Percentiles rank a stretch among this genome's conserved stretches.
Conservation (phyloP, 1,140 invertebrate species). For the Magallana ariakensis region DNA sequence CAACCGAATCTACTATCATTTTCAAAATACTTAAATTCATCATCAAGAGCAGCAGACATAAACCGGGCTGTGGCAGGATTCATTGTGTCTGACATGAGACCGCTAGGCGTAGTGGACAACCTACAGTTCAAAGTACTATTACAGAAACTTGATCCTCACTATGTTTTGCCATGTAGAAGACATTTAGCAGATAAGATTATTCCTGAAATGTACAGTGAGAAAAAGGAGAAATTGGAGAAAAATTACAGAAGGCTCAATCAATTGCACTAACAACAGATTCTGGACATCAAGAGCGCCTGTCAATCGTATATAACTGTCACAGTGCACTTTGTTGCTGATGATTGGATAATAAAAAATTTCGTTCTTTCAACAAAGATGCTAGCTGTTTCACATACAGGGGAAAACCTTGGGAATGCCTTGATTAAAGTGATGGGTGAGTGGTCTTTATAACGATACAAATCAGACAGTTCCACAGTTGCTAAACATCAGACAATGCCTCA, state of each 20-base stretch:
- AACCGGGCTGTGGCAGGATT: constrained; percentile 13
- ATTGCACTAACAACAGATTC: too few relatives aligned
- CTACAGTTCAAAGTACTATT: neutral
- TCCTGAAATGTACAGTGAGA: too few relatives aligned
- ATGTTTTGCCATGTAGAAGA: neutral
- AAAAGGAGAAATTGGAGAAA: too few relatives aligned
- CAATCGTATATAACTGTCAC: too few relatives aligned
- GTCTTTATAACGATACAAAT: neutral
- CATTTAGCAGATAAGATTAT: too few relatives aligned
- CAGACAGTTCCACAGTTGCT: neutral
- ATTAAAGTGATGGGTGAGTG: constrained; percentile 8
- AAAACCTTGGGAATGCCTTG: neutral
- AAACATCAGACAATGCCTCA: constrained; percentile 55
- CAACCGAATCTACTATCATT: constrained; percentile 4
- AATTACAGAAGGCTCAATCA: too few relatives aligned
- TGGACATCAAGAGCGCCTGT: too few relatives aligned
- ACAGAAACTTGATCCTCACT: neutral
- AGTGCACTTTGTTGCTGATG: too few relatives aligned
- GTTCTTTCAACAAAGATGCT: neutral
- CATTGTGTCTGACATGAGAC: neutral
- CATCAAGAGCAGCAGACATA: constrained; percentile 14
- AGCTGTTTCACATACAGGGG: constrained; percentile 28
- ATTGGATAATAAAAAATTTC: too few relatives aligned
- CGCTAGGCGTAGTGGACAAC: neutral
- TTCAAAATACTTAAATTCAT: constrained; percentile 6